Evolutionary conservation across 2,797 vertebrate species (phyloP), one percentile per base, ranked within the genome.

Genomic region (Buphagus erythrorhynchus): DNA sequence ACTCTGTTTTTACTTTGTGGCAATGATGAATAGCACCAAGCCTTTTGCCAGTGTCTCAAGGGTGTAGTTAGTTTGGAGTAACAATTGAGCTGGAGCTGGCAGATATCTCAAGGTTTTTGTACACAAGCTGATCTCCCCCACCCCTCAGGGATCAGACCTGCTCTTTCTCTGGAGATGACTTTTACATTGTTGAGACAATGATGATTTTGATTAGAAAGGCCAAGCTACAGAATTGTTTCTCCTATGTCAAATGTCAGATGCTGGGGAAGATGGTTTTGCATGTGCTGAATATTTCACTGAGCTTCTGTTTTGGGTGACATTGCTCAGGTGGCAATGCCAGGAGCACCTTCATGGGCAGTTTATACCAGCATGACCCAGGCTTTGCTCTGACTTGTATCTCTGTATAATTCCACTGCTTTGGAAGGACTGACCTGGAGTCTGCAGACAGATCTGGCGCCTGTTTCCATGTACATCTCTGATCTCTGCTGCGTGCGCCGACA

Each of bases 61-160:
- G 80, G 95, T 74, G 81, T 36, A 58, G 81, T 93, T 94, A 88
- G 63, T 74, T 40, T 67, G 66, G 68, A 84, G 80, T 21, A 71
- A 75, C 0, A 16, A 58, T 19, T 55, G 77, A 87, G 90, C 46
- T 72, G 78, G n/a, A 92, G 72, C 86, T 92, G 90, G 45, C 81
- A 92, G 59, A 17, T 76, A 28, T 66, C 71, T 76, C 42, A 16
- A 31, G 92, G 84, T 45, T 87, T 86, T 63, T 54, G 52, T 33
- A 10, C 57, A 66, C 68, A 31, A 59, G 58, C 58, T 74, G 9
- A 71, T 72, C 69, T 40, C 11, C 29, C 36, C 22, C 14, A 10
- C 9, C 77, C 66, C n/a, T 54, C 38, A 46, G 80, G 71, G 91
- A 26, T 33, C 63, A 33, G 68, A 42, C 38, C 52, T 31, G 49